phyloP scores from a whole-genome alignment of 2,113 vertebrate genomes.

The Hippocampus comes region DNA sequence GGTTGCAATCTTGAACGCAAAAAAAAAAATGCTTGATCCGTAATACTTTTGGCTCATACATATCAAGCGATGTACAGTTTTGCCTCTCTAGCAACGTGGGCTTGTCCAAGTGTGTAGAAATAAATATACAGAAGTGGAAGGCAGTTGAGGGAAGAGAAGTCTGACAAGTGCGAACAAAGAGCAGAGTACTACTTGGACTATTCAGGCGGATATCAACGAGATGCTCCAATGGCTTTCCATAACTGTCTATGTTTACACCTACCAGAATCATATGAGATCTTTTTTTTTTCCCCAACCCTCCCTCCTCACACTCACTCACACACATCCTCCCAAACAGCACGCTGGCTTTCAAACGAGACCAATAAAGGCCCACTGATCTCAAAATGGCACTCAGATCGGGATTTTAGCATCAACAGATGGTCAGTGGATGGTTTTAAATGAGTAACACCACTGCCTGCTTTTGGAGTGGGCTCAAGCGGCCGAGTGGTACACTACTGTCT shows the following conservation, averaged over 20 bases:
- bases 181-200: too few relatives aligned
- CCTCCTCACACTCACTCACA: neutral
- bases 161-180: too few relatives aligned
- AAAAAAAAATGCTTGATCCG: too few relatives aligned
- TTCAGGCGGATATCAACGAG: neutral
- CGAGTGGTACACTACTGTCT: conserved; percentile 67
- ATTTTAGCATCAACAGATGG: conserved; percentile 73
- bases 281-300: neutral
- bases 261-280: neutral
- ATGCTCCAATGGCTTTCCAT: neutral
- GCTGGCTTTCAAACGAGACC: conserved; percentile 45
- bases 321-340: conserved; percentile 27
- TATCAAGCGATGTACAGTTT: too few relatives aligned
- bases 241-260: neutral
- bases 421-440: conserved; percentile 67
- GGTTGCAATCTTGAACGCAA: too few relatives aligned
- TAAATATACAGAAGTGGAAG: too few relatives aligned
- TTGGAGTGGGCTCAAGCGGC: conserved; percentile 66
- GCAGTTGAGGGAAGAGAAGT: too few relatives aligned
- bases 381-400: conserved; percentile 64
- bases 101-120: too few relatives aligned
- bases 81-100: too few relatives aligned
- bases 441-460: conserved; percentile 69
- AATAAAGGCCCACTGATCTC: conserved; percentile 63
- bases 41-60: too few relatives aligned